These are phyloP conservation scores for Torymus texanus DNA, from an alignment of 2,888 invertebrate species.

Conservation along the genomic window DNA sequence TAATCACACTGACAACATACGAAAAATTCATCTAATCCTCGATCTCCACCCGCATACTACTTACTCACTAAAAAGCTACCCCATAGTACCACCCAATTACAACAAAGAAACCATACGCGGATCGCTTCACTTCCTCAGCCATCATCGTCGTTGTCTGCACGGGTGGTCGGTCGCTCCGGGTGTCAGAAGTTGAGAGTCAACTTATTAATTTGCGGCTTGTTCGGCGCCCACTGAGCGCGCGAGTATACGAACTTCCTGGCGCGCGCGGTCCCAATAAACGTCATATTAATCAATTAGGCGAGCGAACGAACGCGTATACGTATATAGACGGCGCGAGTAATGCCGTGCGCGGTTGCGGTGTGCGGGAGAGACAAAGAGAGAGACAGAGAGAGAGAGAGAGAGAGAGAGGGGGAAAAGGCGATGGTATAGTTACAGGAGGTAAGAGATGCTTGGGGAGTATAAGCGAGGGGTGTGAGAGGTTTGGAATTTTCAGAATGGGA, in stretches of 20 bases:
- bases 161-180: background rate
- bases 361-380: conserved; percentile 28
- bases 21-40: no score
- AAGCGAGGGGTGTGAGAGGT: no score
- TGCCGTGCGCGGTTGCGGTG: background rate
- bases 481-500: no score
- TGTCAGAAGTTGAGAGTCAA: conserved; percentile 44
- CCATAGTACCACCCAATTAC: no score
- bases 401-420: conserved; percentile 22
- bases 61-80: no score
- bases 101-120: background rate
- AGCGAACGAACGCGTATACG: background rate
- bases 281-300: conserved; percentile 60
- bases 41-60: no score
- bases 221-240: background rate
- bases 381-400: conserved; percentile 32
- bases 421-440: background rate
- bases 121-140: background rate
- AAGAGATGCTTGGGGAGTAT: no score
- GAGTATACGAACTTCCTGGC: no score
- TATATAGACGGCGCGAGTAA: background rate
- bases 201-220: conserved; percentile 57
- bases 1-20: no score
- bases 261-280: conserved; percentile 57
- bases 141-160: background rate